Percentiles rank a stretch among this genome's conserved stretches.
phyloP scores from a whole-genome alignment of 2,113 vertebrate species.

The Laticauda laticaudata region DNA sequence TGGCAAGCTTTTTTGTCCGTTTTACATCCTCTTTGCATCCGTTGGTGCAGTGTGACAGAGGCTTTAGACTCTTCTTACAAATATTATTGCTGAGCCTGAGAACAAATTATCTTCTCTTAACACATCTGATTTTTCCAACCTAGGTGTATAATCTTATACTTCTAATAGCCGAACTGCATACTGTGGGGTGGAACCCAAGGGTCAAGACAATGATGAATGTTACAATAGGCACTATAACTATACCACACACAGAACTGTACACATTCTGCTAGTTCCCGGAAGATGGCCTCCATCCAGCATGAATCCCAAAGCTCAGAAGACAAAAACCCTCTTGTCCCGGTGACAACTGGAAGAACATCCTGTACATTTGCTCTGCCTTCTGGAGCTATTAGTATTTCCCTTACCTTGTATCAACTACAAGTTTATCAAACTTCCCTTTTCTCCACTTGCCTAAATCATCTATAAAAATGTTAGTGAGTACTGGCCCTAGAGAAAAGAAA shows the following conservation, averaged over 20 bases:
- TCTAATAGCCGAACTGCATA: neutral
- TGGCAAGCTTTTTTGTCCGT: too few species aligned
- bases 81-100: neutral
- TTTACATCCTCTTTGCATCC: too few species aligned
- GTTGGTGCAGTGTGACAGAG: too few species aligned
- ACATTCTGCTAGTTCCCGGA: too few species aligned
- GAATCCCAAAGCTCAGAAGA: too few species aligned
- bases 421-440: neutral
- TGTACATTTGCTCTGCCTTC: neutral
- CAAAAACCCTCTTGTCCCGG: too few species aligned
- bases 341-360: neutral
- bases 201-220: neutral
- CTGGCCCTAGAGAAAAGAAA: neutral
- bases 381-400: neutral
- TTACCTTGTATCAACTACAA: neutral
- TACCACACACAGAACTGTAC: too few species aligned
- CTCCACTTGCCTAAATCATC: neutral
- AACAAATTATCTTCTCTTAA: neutral
- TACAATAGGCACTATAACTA: neutral
- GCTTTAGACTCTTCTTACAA: neutral
- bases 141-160: neutral
- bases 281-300: too few species aligned
- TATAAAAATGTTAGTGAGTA: neutral
- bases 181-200: neutral
- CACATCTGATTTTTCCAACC: too few species aligned